These are phyloP conservation scores for Lymantria dispar DNA, from an alignment of 2,888 invertebrate genomes.

Conservation along the genomic window DNA sequence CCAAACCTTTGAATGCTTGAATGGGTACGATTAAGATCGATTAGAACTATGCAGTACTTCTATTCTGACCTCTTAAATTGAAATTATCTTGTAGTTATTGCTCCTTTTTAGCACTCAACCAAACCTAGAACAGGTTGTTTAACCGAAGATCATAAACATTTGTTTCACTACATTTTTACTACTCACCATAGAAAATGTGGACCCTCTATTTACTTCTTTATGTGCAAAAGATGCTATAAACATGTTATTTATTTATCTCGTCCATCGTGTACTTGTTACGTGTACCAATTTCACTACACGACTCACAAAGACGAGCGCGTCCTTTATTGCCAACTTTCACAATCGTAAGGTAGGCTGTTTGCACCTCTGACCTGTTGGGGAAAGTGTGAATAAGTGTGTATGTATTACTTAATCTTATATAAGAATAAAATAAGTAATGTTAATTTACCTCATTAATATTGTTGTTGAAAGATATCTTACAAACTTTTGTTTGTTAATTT, in stretches of 20 bases:
- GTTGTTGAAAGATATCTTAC: no score
- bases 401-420: no score
- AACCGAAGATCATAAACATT: neutral
- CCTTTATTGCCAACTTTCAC: conserved; percentile 33
- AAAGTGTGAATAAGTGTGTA: conserved; percentile 13
- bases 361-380: conserved; percentile 23
- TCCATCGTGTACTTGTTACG: conserved; percentile 14
- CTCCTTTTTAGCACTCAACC: neutral
- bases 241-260: conserved; percentile 13
- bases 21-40: no score
- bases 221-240: conserved; percentile 4
- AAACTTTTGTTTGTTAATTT: no score
- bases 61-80: neutral
- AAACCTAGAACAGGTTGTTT: neutral
- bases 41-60: neutral
- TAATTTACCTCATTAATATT: no score
- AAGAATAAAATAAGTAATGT: no score
- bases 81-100: neutral
- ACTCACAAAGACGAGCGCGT: conserved; percentile 13
- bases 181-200: neutral
- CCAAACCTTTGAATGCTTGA: no score
- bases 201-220: neutral
- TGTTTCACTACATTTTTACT: neutral
- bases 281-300: conserved; percentile 20
- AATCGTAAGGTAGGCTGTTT: conserved; percentile 17